These are phyloP conservation scores for Podargus strigoides DNA, from an alignment of 2,797 vertebrate genomes.

Conservation along the genomic window DNA sequence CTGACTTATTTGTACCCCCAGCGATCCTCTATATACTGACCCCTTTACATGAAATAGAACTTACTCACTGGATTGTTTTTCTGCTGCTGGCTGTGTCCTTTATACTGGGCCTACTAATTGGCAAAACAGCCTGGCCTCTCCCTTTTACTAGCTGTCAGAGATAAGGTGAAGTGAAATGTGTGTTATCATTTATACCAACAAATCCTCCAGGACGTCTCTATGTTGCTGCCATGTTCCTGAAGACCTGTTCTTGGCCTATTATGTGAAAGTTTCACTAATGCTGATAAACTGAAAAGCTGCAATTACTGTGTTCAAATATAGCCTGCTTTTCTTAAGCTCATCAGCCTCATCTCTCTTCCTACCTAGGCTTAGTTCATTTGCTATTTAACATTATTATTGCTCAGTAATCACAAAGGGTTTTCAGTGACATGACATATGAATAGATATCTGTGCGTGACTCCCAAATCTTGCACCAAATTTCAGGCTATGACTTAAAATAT, in stretches of 20 bases:
- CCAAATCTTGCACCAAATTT: not conserved
- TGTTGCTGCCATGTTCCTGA: not conserved
- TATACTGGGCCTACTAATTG: no score
- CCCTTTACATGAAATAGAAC: no score
- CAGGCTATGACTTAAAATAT: not conserved
- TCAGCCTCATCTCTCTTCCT: not conserved
- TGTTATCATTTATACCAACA: not conserved
- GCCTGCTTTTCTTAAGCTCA: not conserved
- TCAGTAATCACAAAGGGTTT: not conserved
- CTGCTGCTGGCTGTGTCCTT: no score
- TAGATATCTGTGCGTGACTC: not conserved
- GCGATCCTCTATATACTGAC: no score
- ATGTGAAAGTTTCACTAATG: not conserved
- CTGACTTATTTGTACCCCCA: no score
- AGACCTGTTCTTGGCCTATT: not conserved
- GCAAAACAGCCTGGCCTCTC: not conserved
- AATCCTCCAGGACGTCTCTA: not conserved
- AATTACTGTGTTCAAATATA: not conserved
- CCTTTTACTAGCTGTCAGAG: not conserved
- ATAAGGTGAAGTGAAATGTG: not conserved
- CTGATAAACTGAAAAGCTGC: not conserved
- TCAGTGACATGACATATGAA: not conserved
- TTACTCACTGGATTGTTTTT: no score
- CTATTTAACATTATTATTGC: not conserved
- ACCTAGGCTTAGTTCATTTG: not conserved